Evolutionary conservation across 2,888 invertebrate genomes (phyloP).

Genomic region (Cephalotes varians): DNA sequence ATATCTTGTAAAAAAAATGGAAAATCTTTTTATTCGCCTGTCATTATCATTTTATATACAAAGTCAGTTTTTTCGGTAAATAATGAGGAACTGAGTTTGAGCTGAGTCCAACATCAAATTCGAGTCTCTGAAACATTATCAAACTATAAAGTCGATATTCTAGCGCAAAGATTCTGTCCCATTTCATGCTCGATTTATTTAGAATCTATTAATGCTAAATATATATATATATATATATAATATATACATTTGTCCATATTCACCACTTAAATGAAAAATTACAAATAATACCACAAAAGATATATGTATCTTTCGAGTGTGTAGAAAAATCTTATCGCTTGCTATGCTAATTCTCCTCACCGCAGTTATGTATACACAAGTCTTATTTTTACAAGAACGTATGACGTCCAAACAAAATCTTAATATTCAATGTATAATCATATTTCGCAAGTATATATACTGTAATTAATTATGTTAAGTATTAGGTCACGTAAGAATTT

Average conservation of each 20-base stretch:
- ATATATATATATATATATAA: conserved; percentile 34
- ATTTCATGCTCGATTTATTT: conserved; percentile 23
- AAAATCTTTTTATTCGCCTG: conserved; percentile 20
- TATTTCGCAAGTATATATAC: neutral
- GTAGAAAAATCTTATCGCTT: conserved; percentile 32
- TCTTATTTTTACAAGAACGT: conserved; percentile 8
- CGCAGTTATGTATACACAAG: neutral
- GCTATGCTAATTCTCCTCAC: neutral
- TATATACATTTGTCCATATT: conserved; percentile 37
- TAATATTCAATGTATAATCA: conserved; percentile 4
- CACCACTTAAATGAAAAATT: conserved; percentile 32
- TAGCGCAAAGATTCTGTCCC: conserved; percentile 4
- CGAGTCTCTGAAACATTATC: conserved; percentile 9
- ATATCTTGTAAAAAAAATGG: conserved; percentile 34
- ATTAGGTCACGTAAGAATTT: conserved; percentile 34
- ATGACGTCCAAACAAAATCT: conserved; percentile 6
- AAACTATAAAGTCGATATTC: conserved; percentile 24
- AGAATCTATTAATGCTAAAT: conserved; percentile 38
- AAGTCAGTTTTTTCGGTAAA: conserved; percentile 36
- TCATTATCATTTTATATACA: conserved; percentile 26
- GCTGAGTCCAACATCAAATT: neutral
- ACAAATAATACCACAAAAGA: conserved; percentile 11
- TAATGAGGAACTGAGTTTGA: conserved; percentile 58
- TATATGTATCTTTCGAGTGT: neutral
- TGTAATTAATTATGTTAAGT: conserved; percentile 15